Base-by-base conservation (phyloP, 1,140 invertebrate genomes). In the Dendroctonus valens region DNA sequence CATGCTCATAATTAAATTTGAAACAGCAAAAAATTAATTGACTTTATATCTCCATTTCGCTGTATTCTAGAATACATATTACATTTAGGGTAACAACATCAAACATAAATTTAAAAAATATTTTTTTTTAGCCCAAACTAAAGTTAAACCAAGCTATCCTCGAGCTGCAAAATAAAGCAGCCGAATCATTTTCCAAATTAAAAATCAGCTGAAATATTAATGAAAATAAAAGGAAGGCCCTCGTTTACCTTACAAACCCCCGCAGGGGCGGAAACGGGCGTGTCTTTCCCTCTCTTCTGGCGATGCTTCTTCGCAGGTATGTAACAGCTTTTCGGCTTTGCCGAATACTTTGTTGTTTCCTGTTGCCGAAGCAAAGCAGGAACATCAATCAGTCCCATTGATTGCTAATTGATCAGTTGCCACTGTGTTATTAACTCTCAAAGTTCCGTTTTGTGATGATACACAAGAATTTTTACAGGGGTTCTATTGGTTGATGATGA, bases 211-310 rank as follows among this genome's bases (percentile, higher is more conserved):
- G 41, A 61, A 61, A 41, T 41, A 61, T 41, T 64, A 55, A 64
- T 39, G 60, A 39, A 59, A 59, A 54, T 37, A 63, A 46, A 46
- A 63, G 60, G 41, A 54, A 63, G 52, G 61, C 53, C 44, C 15
- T 11, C 41, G 57, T 59, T 44, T 53, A 67, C 65, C 57, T 67
- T 53, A 54, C 15, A 55, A 54, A 67, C 57, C 68, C 68, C 70
- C 69, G 52, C 48, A 71, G 69, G 70, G 73, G 73, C 73, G 73
- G 57, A 44, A 69, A 70, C 68, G 67, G 74, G 74, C 73, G 74
- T 75, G 73, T 72, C 70, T 61, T 72, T 66, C 54, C 70, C 69
- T 51, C 59, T 68, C 69, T 67, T 62, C 68, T 65, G 14, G 9
- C 38, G 50, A 38, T 42, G 40, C 52, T 65, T 69, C 54, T 68